Percentiles rank a stretch among this genome's conserved stretches.
Evolutionary conservation across 2,113 vertebrate species (phyloP).

Genomic region (Struthio camelus): DNA sequence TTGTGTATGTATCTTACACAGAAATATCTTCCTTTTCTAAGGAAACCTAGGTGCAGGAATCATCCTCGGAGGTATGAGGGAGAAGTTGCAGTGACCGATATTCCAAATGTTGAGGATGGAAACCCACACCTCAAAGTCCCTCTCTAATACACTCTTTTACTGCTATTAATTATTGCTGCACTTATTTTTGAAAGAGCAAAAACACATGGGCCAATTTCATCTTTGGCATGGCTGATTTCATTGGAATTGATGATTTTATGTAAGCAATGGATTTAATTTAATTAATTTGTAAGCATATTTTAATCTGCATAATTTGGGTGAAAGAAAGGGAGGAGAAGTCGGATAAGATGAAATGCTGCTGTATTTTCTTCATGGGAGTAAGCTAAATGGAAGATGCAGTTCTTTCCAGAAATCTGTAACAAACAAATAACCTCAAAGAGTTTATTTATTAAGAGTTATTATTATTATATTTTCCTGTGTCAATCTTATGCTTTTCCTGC

Average conservation of each 20-base stretch:
- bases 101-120: neutral
- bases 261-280: neutral
- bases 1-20: neutral
- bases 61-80: neutral
- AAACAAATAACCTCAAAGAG: neutral
- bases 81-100: neutral
- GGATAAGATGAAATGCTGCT: neutral
- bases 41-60: neutral
- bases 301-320: neutral
- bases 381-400: neutral
- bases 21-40: neutral
- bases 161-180: neutral
- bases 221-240: neutral
- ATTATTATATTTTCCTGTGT: neutral
- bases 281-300: neutral
- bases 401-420: neutral
- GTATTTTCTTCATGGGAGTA: neutral
- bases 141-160: neutral
- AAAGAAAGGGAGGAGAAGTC: neutral
- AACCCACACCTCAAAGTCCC: neutral
- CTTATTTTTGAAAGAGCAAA: neutral
- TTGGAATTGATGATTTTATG: neutral
- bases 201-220: neutral
- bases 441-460: neutral
- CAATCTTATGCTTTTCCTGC: neutral